These are phyloP conservation scores for Phoronis australis DNA, from an alignment of 2,888 invertebrate genomes.

Conservation along the genomic window DNA sequence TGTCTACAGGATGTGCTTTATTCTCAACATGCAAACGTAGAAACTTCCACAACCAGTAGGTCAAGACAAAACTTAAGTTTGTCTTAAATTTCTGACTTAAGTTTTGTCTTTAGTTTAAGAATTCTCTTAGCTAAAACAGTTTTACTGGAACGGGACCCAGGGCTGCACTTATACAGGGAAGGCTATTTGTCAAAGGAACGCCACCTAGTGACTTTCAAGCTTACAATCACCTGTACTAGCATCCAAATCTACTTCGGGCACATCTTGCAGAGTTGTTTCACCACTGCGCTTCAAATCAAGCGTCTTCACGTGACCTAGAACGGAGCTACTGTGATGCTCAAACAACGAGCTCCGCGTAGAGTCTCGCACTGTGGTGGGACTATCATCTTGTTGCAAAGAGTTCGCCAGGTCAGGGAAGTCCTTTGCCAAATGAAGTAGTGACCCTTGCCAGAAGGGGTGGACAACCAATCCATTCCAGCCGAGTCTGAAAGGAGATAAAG, in stretches of 20 bases:
- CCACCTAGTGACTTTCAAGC: no score
- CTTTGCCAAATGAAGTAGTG: constrained; percentile 37
- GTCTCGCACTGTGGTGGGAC: constrained; percentile 22
- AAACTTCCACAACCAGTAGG: no score
- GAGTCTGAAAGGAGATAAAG: constrained; percentile 34
- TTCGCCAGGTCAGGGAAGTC: constrained; percentile 24
- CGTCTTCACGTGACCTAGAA: constrained; percentile 32
- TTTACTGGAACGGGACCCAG: no score
- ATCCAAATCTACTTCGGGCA: constrained; percentile 23
- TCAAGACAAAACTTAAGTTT: no score
- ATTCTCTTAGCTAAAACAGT: no score
- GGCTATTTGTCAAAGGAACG: no score
- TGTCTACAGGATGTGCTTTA: no score
- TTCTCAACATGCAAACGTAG: no score
- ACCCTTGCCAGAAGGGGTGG: constrained; percentile 50
- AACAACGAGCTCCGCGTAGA: constrained; percentile 37
- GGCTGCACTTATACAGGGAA: no score
- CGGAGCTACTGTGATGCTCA: constrained; percentile 33
- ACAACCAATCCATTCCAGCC: constrained; percentile 47
- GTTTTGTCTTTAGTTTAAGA: no score
- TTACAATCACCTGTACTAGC: constrained; percentile 19
- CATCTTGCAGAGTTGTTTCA: no score
- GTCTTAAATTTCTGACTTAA: no score
- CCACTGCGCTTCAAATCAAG: constrained; percentile 25
- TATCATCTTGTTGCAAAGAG: constrained; percentile 26